Evolutionary conservation across 2,797 vertebrate genomes (phyloP).

Genomic region (Parotocinclus haroldoi): DNA sequence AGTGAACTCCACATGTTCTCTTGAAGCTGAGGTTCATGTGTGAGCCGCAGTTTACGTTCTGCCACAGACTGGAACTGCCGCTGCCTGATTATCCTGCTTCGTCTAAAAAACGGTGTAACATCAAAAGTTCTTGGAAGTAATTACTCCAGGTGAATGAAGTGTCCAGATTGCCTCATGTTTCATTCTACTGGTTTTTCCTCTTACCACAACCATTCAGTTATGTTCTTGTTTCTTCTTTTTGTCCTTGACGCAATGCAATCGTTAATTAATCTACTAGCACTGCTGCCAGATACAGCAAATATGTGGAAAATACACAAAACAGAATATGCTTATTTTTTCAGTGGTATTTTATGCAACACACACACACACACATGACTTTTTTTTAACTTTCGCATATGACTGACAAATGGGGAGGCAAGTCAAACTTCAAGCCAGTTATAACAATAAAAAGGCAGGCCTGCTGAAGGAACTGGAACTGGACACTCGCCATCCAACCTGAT

Average conservation of each 20-base stretch:
- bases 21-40: conserved; percentile 27
- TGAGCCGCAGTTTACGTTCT: conserved; percentile 33
- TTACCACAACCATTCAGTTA: too few species aligned
- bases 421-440: conserved; percentile 49
- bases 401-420: conserved; percentile 48
- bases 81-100: conserved; percentile 37
- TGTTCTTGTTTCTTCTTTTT: too few species aligned
- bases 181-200: too few species aligned
- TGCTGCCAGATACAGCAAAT: too few species aligned
- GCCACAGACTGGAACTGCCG: conserved; percentile 37
- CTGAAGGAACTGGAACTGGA: too few species aligned
- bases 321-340: conserved; percentile 40
- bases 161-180: conserved; percentile 23
- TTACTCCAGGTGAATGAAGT: conserved; percentile 21
- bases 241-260: too few species aligned
- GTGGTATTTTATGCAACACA: conserved; percentile 45
- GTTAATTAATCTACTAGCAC: too few species aligned
- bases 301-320: not conserved
- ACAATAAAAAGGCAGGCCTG: conserved; percentile 10
- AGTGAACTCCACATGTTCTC: conserved; percentile 43
- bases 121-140: conserved; percentile 7
- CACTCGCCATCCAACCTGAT: too few species aligned
- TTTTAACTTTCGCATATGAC: conserved; percentile 41
- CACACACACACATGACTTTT: conserved; percentile 48
- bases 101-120: conserved; percentile 35